phyloP scores from a whole-genome alignment of 1,140 invertebrate genomes.

The Drosophila sproati region DNA sequence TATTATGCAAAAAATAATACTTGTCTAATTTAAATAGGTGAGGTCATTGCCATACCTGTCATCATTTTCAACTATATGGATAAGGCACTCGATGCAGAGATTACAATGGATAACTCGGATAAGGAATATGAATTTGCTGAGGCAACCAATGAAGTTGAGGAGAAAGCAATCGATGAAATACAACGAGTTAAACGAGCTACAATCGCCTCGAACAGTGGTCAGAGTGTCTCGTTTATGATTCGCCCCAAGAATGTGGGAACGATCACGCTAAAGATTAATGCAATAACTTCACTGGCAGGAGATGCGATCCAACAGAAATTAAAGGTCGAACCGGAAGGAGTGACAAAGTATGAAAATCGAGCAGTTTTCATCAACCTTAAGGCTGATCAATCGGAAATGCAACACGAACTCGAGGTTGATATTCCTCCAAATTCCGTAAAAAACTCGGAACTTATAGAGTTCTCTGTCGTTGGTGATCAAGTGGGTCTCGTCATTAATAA shows the following conservation, averaged over 20 bases:
- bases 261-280: slow-evolving; percentile 91
- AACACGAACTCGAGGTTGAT: slow-evolving; percentile 87
- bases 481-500: slow-evolving; percentile 91
- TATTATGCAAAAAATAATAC: no score
- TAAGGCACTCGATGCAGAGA: slow-evolving; percentile 90
- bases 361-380: slow-evolving; percentile 91
- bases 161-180: slow-evolving; percentile 86
- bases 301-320: slow-evolving; percentile 90
- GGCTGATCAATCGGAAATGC: slow-evolving; percentile 82
- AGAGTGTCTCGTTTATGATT: slow-evolving; percentile 93
- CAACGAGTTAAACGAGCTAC: slow-evolving; percentile 88
- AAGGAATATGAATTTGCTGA: slow-evolving; percentile 92
- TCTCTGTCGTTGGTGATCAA: slow-evolving; percentile 91
- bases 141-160: slow-evolving; percentile 85
- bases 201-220: slow-evolving; percentile 89
- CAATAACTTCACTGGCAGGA: slow-evolving; percentile 88
- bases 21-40: slow-evolving; percentile 43
- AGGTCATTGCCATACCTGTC: slow-evolving; percentile 79
- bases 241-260: slow-evolving; percentile 90
- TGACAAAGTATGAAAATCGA: slow-evolving; percentile 91
- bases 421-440: slow-evolving; percentile 90
- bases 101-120: slow-evolving; percentile 93
- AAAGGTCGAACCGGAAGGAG: slow-evolving; percentile 92
- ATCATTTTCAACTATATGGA: slow-evolving; percentile 84
- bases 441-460: slow-evolving; percentile 89